Evolutionary conservation across 2,113 vertebrate genomes (phyloP).

Genomic region (Sinocyclocheilus anophthalmus): DNA sequence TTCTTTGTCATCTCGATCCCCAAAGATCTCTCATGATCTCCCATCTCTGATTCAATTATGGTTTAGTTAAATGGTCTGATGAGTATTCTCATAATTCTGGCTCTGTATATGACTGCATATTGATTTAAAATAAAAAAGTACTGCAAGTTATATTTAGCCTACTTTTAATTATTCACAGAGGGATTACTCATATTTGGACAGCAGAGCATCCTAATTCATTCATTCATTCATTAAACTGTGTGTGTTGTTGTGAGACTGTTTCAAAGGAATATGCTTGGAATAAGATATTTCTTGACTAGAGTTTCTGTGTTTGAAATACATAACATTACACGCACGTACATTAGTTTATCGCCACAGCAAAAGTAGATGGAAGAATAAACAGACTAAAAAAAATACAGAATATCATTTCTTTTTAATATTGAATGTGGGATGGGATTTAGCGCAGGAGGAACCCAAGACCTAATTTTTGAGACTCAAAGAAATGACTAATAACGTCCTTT

Average conservation of each 20-base stretch:
- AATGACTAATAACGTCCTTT: too few species aligned
- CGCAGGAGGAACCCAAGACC: too few species aligned
- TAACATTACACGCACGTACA: neutral
- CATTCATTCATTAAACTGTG: neutral
- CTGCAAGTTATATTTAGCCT: conserved; percentile 2
- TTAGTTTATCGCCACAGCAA: neutral
- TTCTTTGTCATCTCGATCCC: neutral
- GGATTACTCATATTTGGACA: conserved; percentile 18
- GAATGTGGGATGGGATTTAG: too few species aligned
- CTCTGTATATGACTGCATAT: conserved; percentile 4
- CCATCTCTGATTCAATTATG: conserved; percentile 18
- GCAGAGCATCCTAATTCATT: neutral
- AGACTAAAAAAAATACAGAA: neutral
- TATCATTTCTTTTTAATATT: neutral
- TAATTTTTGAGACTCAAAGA: too few species aligned
- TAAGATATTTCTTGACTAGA: neutral
- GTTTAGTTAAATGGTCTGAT: conserved; percentile 28
- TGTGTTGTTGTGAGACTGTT: conserved; percentile 3
- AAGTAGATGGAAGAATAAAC: neutral
- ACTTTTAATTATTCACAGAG: conserved; percentile 33
- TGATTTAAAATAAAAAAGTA: conserved; percentile 26
- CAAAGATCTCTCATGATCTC: conserved; percentile 11
- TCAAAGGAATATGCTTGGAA: conserved; percentile 10
- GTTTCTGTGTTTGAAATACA: neutral
- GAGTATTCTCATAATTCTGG: neutral